These are phyloP conservation scores for Dendropsophus ebraccatus DNA, from an alignment of 2,113 vertebrate genomes.

Conservation along the genomic window DNA sequence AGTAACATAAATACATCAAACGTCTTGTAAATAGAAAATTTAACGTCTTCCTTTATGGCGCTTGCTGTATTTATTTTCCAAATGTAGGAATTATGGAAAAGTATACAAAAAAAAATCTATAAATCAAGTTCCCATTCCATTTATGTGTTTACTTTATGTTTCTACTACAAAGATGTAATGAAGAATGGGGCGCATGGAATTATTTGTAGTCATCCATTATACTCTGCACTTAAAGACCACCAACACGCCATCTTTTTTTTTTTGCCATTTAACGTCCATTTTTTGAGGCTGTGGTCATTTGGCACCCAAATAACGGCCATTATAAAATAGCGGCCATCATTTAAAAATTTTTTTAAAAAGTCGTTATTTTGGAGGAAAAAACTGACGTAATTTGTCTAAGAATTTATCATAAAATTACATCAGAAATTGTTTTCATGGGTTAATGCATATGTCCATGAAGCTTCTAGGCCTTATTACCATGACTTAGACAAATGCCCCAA, in stretches of 20 bases:
- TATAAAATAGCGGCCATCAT: no score
- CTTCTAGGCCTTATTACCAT: background rate
- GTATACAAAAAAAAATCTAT: slow-evolving; percentile 5
- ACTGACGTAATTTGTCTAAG: no score
- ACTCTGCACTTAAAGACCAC: background rate
- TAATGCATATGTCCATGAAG: background rate
- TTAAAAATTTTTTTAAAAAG: no score
- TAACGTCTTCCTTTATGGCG: background rate
- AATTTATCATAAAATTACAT: slow-evolving; percentile 16
- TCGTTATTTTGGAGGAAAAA: no score
- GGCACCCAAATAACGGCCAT: no score
- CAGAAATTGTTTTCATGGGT: background rate
- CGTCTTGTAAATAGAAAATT: background rate
- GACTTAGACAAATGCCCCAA: slow-evolving; percentile 29
- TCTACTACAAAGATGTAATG: background rate
- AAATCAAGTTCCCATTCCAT: background rate
- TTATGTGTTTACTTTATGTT: background rate
- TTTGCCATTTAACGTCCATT: no score
- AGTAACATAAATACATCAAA: background rate
- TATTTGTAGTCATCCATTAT: background rate
- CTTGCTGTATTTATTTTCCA: background rate
- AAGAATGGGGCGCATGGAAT: background rate
- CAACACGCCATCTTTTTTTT: no score
- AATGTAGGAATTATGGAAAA: background rate
- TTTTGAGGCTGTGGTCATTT: no score